These are phyloP conservation scores for Lagopus muta DNA, from an alignment of 2,113 vertebrate species.

Conservation along the genomic window DNA sequence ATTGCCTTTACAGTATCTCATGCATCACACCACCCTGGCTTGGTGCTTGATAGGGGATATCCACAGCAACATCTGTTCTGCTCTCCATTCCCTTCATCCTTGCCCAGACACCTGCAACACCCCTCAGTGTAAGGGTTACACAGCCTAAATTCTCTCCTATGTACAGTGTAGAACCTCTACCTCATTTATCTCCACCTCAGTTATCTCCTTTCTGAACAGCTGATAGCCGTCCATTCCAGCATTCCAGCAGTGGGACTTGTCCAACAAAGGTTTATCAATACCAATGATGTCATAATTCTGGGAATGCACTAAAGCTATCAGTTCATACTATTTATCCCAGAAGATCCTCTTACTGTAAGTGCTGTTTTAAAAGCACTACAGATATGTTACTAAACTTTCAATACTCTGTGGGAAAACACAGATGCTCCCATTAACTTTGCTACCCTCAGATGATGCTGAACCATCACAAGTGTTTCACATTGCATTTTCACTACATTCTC, in stretches of 20 bases:
- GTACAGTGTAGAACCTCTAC: background rate
- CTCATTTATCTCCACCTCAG: background rate
- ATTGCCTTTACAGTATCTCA: too few species aligned
- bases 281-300: background rate
- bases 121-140: too few species aligned
- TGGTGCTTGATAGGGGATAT: too few species aligned
- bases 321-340: background rate
- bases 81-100: too few species aligned
- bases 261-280: background rate
- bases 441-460: background rate
- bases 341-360: background rate
- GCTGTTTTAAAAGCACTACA: background rate
- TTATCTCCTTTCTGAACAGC: background rate
- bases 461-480: background rate
- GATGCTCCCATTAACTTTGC: background rate
- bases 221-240: background rate
- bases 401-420: background rate
- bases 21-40: too few species aligned
- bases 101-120: too few species aligned
- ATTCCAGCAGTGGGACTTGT: background rate
- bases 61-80: too few species aligned
- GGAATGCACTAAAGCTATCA: background rate
- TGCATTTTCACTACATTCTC: background rate
- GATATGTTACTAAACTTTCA: background rate
- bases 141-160: too few species aligned